A percentile compares a stretch with the other conserved stretches of the same genome.
These are phyloP conservation scores for Paratilapia polleni DNA, from an alignment of 2,113 vertebrate genomes.

Conservation along the genomic window DNA sequence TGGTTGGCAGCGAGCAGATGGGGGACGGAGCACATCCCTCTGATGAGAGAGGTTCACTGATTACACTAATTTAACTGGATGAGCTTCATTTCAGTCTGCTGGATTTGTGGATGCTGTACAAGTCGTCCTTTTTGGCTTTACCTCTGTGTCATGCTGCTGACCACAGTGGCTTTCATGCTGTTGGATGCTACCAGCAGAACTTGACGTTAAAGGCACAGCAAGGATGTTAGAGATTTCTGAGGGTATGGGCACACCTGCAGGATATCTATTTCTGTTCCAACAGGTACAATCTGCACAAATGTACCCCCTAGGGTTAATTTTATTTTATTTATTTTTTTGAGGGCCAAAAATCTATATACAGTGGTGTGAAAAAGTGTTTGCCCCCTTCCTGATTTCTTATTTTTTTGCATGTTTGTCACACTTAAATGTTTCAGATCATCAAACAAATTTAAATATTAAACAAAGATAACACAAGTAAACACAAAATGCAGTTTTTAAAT, in stretches of 20 bases:
- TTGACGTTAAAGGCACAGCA: rapidly evolving
- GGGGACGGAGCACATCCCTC: conserved; percentile 31
- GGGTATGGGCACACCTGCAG: background rate
- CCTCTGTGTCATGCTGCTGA: background rate
- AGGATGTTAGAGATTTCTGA: background rate
- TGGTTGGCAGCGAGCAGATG: conserved; percentile 47
- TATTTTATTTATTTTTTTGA: background rate
- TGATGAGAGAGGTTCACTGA: conserved; percentile 40
- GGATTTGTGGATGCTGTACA: conserved; percentile 6
- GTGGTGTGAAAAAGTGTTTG: too few relatives aligned
- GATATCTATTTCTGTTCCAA: background rate
- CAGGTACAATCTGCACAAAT: background rate
- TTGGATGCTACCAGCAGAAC: background rate
- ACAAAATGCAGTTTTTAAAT: too few relatives aligned
- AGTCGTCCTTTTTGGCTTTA: background rate
- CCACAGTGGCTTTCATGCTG: background rate
- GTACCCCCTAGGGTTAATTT: background rate
- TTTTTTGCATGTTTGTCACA: too few relatives aligned
- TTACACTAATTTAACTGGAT: conserved; percentile 47
- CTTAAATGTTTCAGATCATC: too few relatives aligned
- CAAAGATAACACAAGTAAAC: too few relatives aligned
- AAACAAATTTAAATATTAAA: too few relatives aligned
- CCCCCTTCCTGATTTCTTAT: too few relatives aligned
- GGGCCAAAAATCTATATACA: too few relatives aligned
- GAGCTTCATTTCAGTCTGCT: conserved; percentile 36